Evolutionary conservation across 2,888 invertebrate species (phyloP).

Genomic region (Melitaea athalia): DNA sequence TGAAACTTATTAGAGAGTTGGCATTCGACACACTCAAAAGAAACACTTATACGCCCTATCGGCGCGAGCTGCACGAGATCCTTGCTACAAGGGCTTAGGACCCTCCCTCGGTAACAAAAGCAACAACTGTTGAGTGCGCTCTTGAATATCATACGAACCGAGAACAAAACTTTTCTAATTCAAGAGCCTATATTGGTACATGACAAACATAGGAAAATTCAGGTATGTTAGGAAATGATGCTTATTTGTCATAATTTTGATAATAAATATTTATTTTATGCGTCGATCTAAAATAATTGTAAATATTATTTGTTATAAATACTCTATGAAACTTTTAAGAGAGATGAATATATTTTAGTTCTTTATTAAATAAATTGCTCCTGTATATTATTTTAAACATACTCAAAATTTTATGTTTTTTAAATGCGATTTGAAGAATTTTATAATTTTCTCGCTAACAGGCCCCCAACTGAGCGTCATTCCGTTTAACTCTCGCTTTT

Average conservation of each 20-base stretch:
- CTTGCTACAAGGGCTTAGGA: constrained; percentile 54
- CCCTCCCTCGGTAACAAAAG: constrained; percentile 50
- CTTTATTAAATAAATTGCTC: not conserved
- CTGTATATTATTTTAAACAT: not conserved
- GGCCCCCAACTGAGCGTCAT: constrained; percentile 45
- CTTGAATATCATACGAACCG: constrained; percentile 48
- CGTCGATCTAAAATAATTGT: too few species aligned
- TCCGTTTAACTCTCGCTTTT: constrained; percentile 34
- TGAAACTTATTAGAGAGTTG: constrained; percentile 18
- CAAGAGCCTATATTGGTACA: constrained; percentile 36
- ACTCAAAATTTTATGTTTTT: not conserved
- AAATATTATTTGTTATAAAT: too few species aligned
- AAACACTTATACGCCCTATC: constrained; percentile 45
- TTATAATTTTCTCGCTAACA: constrained; percentile 42
- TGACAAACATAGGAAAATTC: constrained; percentile 5
- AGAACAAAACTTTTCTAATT: constrained; percentile 40
- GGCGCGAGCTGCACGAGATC: constrained; percentile 48
- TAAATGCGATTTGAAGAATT: constrained; percentile 13
- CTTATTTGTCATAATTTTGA: too few species aligned
- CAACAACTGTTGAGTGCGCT: constrained; percentile 36
- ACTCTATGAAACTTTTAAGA: too few species aligned
- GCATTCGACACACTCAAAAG: constrained; percentile 23
- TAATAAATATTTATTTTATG: too few species aligned
- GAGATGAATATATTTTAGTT: too few species aligned
- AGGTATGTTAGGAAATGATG: not conserved